A percentile compares a stretch with the other conserved stretches of the same genome.
Conservation (phyloP, 2,888 invertebrate genomes). For the Spisula solida region DNA sequence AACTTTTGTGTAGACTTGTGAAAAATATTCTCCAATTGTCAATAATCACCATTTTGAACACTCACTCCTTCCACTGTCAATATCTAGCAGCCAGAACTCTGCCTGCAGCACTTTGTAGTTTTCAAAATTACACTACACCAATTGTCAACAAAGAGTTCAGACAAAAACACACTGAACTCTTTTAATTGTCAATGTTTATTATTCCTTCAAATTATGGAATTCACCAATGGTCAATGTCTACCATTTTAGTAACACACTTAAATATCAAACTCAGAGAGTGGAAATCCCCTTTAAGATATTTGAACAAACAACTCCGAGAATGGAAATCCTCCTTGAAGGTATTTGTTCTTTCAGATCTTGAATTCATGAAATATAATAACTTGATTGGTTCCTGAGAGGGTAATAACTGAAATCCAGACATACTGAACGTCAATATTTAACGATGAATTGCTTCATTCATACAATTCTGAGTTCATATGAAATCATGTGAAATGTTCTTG, state of each 20-base stretch:
- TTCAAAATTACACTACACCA: too few relatives aligned
- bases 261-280: background rate
- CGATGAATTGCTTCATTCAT: background rate
- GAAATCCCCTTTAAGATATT: background rate
- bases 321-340: background rate
- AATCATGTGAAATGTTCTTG: background rate
- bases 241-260: background rate
- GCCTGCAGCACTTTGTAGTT: background rate
- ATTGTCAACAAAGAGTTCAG: too few relatives aligned
- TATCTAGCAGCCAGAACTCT: background rate
- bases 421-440: constrained; percentile 12
- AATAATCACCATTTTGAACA: background rate
- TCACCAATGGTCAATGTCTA: background rate
- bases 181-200: background rate
- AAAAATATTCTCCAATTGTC: background rate
- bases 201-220: too few relatives aligned
- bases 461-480: background rate
- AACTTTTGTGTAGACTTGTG: background rate
- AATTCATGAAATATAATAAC: constrained; percentile 3
- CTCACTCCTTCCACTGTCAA: background rate
- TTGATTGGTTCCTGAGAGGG: constrained; percentile 10
- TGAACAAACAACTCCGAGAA: background rate
- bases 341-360: background rate
- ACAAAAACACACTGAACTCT: background rate
- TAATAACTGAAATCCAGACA: constrained; percentile 17